Percentiles rank a stretch among this genome's conserved stretches.
Evolutionary conservation across 1,140 invertebrate species (phyloP).

Genomic region (Microplitis mediator): DNA sequence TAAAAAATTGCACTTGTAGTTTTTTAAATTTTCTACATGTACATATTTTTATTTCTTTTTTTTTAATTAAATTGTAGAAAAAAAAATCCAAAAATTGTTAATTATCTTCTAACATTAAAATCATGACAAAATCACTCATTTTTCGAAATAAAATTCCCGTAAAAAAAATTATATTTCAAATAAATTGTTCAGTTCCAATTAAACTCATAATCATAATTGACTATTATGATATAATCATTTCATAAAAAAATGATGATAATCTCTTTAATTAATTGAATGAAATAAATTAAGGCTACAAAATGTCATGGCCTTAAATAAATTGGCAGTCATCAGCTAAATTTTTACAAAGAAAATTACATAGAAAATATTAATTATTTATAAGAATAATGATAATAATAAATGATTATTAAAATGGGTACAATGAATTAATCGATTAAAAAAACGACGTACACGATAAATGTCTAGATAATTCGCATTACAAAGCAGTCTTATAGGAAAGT

Average conservation of each 20-base stretch:
- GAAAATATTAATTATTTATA: conserved; percentile 3
- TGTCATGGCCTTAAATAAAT: not conserved
- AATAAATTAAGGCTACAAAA: not conserved
- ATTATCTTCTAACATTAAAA: no score
- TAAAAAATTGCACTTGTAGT: no score
- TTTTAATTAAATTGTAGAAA: no score
- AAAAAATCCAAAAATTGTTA: no score
- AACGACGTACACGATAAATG: not conserved
- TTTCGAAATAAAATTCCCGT: no score
- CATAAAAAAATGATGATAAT: not conserved
- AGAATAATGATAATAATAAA: not conserved
- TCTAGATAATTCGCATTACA: conserved; percentile 8
- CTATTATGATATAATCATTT: not conserved
- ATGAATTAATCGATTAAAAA: not conserved
- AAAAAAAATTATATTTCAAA: no score
- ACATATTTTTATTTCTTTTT: no score
- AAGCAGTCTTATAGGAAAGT: conserved; percentile 30
- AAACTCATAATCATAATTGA: no score
- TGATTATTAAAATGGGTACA: not conserved
- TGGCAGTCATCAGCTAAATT: not conserved
- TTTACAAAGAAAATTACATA: not conserved
- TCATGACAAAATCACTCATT: no score
- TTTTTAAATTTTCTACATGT: no score
- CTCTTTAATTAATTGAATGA: no score
- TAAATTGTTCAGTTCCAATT: no score